These are phyloP conservation scores for Puntigrus tetrazona DNA, from an alignment of 2,113 vertebrate genomes.

Conservation along the genomic window DNA sequence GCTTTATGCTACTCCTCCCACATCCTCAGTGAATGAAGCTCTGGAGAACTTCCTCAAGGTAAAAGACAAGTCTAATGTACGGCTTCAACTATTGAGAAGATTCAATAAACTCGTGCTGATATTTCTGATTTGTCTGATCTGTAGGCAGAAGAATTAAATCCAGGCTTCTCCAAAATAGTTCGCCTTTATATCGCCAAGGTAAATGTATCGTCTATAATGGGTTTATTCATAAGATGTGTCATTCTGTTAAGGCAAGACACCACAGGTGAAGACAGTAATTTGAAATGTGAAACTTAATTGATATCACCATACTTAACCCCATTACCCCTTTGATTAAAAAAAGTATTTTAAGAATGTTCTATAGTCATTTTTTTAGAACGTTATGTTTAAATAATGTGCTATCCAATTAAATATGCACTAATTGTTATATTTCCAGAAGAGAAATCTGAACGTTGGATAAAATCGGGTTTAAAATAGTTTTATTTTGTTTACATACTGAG, in stretches of 20 bases:
- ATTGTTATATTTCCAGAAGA: too few species aligned
- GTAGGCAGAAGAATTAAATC: constrained; percentile 85
- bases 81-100: not conserved
- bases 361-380: too few species aligned
- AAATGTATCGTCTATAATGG: constrained; percentile 4
- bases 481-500: too few species aligned
- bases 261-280: too few species aligned
- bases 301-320: too few species aligned
- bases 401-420: too few species aligned
- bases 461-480: too few species aligned
- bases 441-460: too few species aligned
- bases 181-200: constrained; percentile 91
- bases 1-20: constrained; percentile 79
- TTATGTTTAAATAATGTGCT: too few species aligned
- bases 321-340: too few species aligned
- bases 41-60: constrained; percentile 90
- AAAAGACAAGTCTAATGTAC: not conserved
- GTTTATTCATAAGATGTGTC: constrained; percentile 1
- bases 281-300: too few species aligned
- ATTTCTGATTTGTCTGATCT: not conserved
- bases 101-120: not conserved
- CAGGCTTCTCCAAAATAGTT: constrained; percentile 86
- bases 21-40: constrained; percentile 83
- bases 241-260: not conserved
- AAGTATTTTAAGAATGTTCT: too few species aligned